A percentile compares a stretch with the other conserved stretches of the same genome.
Conservation (phyloP, 2,888 invertebrate genomes). For the Nemotelus pantherinus region DNA sequence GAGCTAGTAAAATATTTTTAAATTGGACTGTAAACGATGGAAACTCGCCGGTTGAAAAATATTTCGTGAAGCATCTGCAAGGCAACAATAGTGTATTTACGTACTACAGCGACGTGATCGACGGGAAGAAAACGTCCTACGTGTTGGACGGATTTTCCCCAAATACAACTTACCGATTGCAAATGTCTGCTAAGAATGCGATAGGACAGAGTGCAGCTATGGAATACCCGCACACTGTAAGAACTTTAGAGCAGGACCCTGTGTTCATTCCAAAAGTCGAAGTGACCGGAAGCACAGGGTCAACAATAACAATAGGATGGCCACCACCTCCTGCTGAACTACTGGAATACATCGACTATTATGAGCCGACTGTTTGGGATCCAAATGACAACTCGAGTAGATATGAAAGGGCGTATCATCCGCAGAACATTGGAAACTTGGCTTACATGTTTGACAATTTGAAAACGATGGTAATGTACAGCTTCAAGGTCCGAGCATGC, state of each 20-base stretch:
- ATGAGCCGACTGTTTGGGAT: constrained; percentile 73
- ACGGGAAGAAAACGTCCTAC: constrained; percentile 73
- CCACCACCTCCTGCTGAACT: constrained; percentile 73
- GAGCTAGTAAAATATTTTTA: constrained; percentile 77
- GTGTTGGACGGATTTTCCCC: constrained; percentile 74
- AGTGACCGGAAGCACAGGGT: constrained; percentile 73
- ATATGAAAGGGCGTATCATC: constrained; percentile 71
- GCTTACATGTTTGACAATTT: constrained; percentile 82
- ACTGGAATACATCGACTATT: constrained; percentile 78
- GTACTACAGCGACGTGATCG: constrained; percentile 71
- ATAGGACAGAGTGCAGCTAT: constrained; percentile 70
- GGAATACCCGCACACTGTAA: constrained; percentile 67
- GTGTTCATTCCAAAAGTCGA: constrained; percentile 81
- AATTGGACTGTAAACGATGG: constrained; percentile 85
- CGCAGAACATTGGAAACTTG: constrained; percentile 72
- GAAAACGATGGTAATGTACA: constrained; percentile 81
- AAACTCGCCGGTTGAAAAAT: constrained; percentile 74
- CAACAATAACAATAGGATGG: constrained; percentile 86
- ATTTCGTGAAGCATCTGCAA: constrained; percentile 69
- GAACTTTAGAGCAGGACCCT: constrained; percentile 77
- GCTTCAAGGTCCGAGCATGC: constrained; percentile 83
- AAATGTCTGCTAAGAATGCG: constrained; percentile 74
- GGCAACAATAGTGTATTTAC: constrained; percentile 69
- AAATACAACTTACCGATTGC: constrained; percentile 73
- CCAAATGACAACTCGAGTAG: constrained; percentile 66